Evolutionary conservation across 2,113 vertebrate genomes (phyloP).

Genomic region (Varanus komodoensis): DNA sequence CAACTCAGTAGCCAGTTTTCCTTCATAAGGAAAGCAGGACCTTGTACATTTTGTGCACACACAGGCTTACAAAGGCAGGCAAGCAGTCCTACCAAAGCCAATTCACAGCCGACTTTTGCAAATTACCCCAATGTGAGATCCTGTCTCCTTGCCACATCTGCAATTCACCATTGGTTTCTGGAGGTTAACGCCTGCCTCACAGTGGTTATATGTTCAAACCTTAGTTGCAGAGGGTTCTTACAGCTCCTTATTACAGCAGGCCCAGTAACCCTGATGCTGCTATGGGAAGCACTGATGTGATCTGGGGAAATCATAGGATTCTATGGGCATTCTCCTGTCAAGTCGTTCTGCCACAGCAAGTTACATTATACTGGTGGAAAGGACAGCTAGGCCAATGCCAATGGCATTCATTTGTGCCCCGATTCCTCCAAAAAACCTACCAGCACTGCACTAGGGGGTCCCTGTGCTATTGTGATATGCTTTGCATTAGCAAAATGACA

Average conservation of each 20-base stretch:
- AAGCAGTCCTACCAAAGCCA: neutral
- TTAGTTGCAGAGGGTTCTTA: neutral
- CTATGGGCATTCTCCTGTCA: too few species aligned
- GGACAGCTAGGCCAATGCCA: too few species aligned
- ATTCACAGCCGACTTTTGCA: neutral
- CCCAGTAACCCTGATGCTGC: neutral
- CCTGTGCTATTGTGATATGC: too few species aligned
- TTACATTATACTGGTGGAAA: too few species aligned
- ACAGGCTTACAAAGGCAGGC: rapidly evolving
- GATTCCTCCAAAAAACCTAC: too few species aligned
- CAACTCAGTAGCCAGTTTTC: rapidly evolving
- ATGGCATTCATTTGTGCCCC: too few species aligned
- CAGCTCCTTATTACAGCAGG: neutral
- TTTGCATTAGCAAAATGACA: too few species aligned
- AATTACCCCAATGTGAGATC: neutral
- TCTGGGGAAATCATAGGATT: neutral
- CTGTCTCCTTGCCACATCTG: neutral
- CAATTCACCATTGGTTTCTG: neutral
- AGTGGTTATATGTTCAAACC: too few species aligned
- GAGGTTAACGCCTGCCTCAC: neutral
- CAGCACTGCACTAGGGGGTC: too few species aligned
- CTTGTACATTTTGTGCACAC: neutral
- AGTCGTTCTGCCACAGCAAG: too few species aligned
- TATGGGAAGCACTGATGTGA: too few species aligned
- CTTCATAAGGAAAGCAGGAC: neutral